Evolutionary conservation across 92 coral and sea anemone species (phyloP).

Genomic region (Heliopora coerulea): DNA sequence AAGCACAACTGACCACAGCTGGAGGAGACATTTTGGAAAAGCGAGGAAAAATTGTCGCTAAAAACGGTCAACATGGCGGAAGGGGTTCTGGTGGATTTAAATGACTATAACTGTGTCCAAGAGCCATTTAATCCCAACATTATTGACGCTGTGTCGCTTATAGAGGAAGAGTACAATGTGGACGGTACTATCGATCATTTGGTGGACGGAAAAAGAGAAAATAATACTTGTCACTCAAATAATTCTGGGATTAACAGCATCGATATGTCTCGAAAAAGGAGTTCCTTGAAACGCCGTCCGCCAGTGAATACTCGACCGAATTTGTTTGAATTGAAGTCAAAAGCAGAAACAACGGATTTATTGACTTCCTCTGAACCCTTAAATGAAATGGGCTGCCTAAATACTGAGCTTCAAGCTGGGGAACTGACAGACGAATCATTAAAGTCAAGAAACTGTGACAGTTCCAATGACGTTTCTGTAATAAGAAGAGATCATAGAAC

Average conservation of each 20-base stretch:
- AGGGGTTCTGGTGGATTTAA: not conserved
- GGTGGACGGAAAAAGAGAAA: constrained; percentile 8
- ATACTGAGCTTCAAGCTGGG: not conserved
- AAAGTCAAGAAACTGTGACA: not conserved
- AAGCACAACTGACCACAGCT: too few species aligned
- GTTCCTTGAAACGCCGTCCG: not conserved
- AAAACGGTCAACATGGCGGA: constrained; percentile 23
- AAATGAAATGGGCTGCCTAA: not conserved
- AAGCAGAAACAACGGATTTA: not conserved
- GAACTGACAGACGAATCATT: not conserved
- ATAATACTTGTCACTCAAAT: not conserved
- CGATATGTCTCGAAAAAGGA: not conserved
- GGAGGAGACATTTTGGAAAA: not conserved
- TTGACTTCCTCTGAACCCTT: not conserved
- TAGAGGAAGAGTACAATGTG: not conserved
- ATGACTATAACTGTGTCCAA: not conserved
- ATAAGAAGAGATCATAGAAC: constrained; percentile 1
- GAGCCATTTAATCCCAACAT: constrained; percentile 14
- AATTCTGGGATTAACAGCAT: not conserved
- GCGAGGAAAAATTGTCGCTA: constrained; percentile 6
- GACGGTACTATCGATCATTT: not conserved
- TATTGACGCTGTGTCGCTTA: not conserved
- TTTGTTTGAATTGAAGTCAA: not conserved
- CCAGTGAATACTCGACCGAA: not conserved
- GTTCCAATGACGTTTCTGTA: not conserved